A percentile compares a stretch with the other conserved stretches of the same genome.
These are phyloP conservation scores for Electrophaes corylata DNA, from an alignment of 2,888 invertebrate genomes.

Conservation along the genomic window DNA sequence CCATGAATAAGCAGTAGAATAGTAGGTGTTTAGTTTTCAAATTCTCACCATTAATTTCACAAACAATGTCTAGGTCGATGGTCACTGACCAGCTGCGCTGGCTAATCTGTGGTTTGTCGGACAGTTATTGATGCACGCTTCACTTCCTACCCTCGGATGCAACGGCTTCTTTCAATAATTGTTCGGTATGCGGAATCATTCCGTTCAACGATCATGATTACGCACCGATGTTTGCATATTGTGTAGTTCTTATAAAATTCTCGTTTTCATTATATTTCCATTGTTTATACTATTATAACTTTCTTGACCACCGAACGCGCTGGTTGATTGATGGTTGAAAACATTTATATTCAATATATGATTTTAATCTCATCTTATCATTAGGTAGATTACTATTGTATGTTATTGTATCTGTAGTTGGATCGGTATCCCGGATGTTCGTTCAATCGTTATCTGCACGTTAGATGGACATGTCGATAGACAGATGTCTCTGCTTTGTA, in stretches of 20 bases:
- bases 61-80: conserved; percentile 29
- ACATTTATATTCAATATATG: background rate
- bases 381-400: background rate
- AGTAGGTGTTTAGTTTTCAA: conserved; percentile 8
- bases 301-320: conserved; percentile 3
- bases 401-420: conserved; percentile 1
- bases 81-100: conserved; percentile 13
- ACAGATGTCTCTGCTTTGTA: conserved; percentile 20
- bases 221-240: conserved; percentile 37
- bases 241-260: conserved; percentile 40
- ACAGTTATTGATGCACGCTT: conserved; percentile 63
- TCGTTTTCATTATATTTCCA: conserved; percentile 34
- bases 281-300: conserved; percentile 9
- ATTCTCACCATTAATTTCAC: conserved; percentile 10
- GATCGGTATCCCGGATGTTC: conserved; percentile 10
- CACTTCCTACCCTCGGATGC: conserved; percentile 64
- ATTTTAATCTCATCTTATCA: background rate
- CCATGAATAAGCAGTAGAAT: background rate
- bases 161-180: conserved; percentile 59
- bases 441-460: conserved; percentile 5
- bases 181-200: conserved; percentile 38
- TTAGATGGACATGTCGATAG: conserved; percentile 16
- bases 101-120: conserved; percentile 37
- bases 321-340: background rate
- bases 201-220: conserved; percentile 27